A percentile compares a stretch with the other conserved stretches of the same genome.
Evolutionary conservation across 2,888 invertebrate species (phyloP).

Genomic region (Ptychoptera contaminata): DNA sequence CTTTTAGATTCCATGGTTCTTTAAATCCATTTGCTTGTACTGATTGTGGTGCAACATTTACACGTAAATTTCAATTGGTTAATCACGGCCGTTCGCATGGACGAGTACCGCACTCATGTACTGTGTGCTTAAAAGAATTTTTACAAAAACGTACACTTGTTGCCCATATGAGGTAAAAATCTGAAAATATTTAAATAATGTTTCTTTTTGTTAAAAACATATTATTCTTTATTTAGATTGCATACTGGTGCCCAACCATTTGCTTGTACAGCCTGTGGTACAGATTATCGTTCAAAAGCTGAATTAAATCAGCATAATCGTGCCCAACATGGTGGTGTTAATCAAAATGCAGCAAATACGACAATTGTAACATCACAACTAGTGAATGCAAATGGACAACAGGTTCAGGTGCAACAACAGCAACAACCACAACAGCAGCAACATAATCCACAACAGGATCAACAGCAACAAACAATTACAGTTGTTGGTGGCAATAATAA

Average conservation of each 20-base stretch:
- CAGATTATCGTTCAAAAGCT: conserved; percentile 54
- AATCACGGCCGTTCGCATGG: conserved; percentile 72
- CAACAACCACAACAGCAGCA: conserved; percentile 30
- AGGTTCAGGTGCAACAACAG: conserved; percentile 24
- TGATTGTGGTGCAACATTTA: conserved; percentile 75
- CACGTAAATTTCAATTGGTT: conserved; percentile 71
- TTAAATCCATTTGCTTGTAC: conserved; percentile 88
- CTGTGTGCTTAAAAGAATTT: conserved; percentile 72
- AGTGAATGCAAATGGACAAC: conserved; percentile 6
- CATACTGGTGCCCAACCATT: conserved; percentile 62
- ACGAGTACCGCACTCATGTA: conserved; percentile 63
- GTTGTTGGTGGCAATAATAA: conserved; percentile 27
- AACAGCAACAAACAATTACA: conserved; percentile 30
- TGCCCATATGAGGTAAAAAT: conserved; percentile 56
- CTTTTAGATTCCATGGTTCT: conserved; percentile 72
- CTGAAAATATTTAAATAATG: not conserved
- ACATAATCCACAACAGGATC: conserved; percentile 15
- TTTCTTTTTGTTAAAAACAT: too few relatives aligned
- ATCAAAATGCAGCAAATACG: conserved; percentile 29
- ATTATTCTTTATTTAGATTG: too few relatives aligned
- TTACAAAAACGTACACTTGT: conserved; percentile 67
- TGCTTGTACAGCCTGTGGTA: conserved; percentile 59
- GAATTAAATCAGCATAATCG: conserved; percentile 54
- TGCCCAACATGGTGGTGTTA: conserved; percentile 34
- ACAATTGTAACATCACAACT: conserved; percentile 18